Conservation (phyloP, 2,888 invertebrate species). For the Melanophora roralis region DNA sequence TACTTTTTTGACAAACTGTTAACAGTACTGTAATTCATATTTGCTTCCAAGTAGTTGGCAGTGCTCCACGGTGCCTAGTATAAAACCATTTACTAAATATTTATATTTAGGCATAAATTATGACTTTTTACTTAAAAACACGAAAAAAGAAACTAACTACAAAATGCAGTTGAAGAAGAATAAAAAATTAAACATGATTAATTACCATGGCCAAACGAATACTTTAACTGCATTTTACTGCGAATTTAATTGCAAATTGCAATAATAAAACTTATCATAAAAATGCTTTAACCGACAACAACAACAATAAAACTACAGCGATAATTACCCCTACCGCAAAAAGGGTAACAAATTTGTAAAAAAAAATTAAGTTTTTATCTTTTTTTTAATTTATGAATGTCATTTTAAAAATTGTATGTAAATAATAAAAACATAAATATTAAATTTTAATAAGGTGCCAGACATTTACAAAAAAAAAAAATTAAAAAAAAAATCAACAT, state of each 20-base stretch:
- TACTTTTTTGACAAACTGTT: neutral
- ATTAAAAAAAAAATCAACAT: too few species aligned
- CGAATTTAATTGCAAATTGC: constrained; percentile 61
- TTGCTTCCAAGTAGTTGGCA: neutral
- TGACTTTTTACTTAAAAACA: neutral
- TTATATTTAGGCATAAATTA: constrained; percentile 50
- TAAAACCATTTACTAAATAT: constrained; percentile 10
- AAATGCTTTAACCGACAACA: constrained; percentile 35
- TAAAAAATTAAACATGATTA: constrained; percentile 60
- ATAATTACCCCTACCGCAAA: constrained; percentile 9
- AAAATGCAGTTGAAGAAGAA: neutral
- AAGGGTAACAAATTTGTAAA: constrained; percentile 37
- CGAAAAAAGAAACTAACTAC: neutral
- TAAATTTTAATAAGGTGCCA: constrained; percentile 58
- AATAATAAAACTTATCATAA: constrained; percentile 62
- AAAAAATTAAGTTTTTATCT: constrained; percentile 24
- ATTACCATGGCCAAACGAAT: constrained; percentile 63
- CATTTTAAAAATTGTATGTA: constrained; percentile 17
- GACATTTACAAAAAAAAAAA: constrained; percentile 40
- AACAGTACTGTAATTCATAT: neutral
- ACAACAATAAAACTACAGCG: neutral
- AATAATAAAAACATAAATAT: constrained; percentile 55
- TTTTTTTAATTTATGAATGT: constrained; percentile 13
- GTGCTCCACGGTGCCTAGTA: constrained; percentile 6
- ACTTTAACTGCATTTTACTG: constrained; percentile 62